Conservation (phyloP, 1,140 invertebrate genomes). For the Philopotamus ludificatus region DNA sequence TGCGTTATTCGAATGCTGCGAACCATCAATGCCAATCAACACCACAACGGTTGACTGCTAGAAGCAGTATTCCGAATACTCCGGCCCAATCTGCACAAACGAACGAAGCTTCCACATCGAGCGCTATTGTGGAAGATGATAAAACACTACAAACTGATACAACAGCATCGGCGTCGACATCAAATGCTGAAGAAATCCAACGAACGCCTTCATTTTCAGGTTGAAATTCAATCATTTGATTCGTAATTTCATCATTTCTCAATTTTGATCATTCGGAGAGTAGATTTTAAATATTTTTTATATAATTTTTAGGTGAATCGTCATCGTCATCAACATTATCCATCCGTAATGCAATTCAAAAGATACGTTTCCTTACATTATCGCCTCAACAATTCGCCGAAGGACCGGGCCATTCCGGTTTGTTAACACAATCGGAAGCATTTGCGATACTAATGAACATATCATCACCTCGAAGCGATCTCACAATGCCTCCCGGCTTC, state of each 20-base stretch:
- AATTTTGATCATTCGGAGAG: neutral
- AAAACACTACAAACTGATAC: neutral
- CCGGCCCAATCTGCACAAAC: neutral
- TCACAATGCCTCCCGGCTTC: conserved; percentile 70
- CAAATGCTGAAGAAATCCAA: neutral
- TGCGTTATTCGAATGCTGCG: conserved; percentile 61
- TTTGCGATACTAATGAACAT: conserved; percentile 81
- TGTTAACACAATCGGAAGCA: conserved; percentile 74
- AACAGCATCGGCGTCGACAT: neutral
- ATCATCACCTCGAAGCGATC: conserved; percentile 62
- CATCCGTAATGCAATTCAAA: conserved; percentile 61
- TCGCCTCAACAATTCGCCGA: conserved; percentile 78
- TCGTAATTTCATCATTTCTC: neutral
- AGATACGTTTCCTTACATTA: conserved; percentile 74
- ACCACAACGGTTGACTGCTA: neutral
- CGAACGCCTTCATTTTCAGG: neutral
- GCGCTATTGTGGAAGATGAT: too few relatives aligned
- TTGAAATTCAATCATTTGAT: neutral
- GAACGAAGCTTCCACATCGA: neutral
- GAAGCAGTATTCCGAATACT: too few relatives aligned
- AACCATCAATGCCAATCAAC: neutral
- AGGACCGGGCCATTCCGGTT: conserved; percentile 68
- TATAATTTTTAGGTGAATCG: conserved; percentile 1
- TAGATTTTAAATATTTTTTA: neutral
- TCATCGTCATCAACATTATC: conserved; percentile 34